Conservation (phyloP, 2,888 invertebrate genomes). For the Acrobeloides nanus region DNA sequence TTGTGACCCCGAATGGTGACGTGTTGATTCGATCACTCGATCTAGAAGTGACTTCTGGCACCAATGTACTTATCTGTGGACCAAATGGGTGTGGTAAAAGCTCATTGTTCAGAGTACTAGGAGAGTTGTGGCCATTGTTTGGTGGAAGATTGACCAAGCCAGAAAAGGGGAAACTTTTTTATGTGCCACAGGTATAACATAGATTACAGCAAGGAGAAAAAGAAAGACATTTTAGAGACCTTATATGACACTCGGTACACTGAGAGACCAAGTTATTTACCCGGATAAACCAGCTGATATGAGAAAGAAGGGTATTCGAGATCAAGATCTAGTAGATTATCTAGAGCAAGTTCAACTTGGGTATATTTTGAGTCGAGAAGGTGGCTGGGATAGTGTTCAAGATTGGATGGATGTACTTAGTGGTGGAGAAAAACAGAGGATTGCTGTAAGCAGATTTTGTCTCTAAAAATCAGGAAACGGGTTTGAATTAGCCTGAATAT, state of each 20-base stretch:
- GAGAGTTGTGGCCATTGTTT: slow-evolving; percentile 91
- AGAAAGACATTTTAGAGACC: slow-evolving; percentile 67
- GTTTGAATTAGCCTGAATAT: too few species aligned
- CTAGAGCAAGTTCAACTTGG: slow-evolving; percentile 72
- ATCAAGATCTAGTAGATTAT: slow-evolving; percentile 70
- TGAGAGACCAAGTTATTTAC: slow-evolving; percentile 72
- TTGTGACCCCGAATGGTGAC: slow-evolving; percentile 95
- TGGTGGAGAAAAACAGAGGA: slow-evolving; percentile 94
- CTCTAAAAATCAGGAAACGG: background rate
- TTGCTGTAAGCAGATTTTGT: slow-evolving; percentile 63
- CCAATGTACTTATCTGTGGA: slow-evolving; percentile 94
- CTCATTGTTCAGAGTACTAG: slow-evolving; percentile 87
- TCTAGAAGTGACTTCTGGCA: slow-evolving; percentile 83
- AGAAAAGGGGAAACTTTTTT: slow-evolving; percentile 86
- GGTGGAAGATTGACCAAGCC: slow-evolving; percentile 74
- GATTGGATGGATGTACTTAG: slow-evolving; percentile 98
- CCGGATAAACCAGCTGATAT: slow-evolving; percentile 84
- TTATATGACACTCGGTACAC: slow-evolving; percentile 91
- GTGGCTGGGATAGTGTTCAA: slow-evolving; percentile 58
- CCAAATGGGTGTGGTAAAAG: slow-evolving; percentile 98
- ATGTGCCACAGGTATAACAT: slow-evolving; percentile 68
- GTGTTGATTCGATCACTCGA: slow-evolving; percentile 76
- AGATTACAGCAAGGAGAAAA: too few species aligned
- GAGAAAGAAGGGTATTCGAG: slow-evolving; percentile 66
- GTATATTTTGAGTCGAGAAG: slow-evolving; percentile 53